Evolutionary conservation across 2,113 vertebrate species (phyloP).

Genomic region (Suncus etruscus): DNA sequence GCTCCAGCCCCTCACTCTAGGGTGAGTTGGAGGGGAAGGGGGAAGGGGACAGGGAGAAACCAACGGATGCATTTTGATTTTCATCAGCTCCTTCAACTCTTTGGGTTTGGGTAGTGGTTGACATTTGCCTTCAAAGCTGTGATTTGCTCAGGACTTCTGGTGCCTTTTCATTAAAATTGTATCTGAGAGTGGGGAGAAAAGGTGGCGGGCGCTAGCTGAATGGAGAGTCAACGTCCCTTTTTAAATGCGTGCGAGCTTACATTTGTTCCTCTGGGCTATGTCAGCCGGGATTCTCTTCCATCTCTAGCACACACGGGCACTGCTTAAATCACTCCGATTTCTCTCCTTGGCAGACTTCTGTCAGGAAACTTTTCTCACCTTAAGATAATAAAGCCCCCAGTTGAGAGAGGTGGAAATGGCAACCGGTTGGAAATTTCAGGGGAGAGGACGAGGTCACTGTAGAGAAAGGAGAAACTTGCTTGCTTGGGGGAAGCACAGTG

Average conservation of each 20-base stretch:
- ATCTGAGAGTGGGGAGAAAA: constrained; percentile 65
- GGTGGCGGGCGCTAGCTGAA: constrained; percentile 73
- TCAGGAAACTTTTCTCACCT: constrained; percentile 84
- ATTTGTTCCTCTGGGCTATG: constrained; percentile 82
- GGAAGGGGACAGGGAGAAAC: constrained; percentile 31
- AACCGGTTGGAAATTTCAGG: constrained; percentile 81
- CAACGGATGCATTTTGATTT: constrained; percentile 84
- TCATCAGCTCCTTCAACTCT: constrained; percentile 84
- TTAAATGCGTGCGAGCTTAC: constrained; percentile 84
- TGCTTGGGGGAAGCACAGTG: constrained; percentile 54
- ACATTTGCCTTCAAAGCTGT: constrained; percentile 84
- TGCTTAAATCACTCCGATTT: constrained; percentile 87
- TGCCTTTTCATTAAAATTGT: constrained; percentile 88
- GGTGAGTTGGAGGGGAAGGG: constrained; percentile 62
- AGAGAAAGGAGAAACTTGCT: constrained; percentile 69
- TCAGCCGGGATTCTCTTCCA: constrained; percentile 81
- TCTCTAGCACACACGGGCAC: constrained; percentile 79
- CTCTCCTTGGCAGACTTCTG: constrained; percentile 82
- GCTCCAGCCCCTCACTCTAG: constrained; percentile 55
- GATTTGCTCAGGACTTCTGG: constrained; percentile 86
- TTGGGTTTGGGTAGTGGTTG: constrained; percentile 86
- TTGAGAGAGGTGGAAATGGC: constrained; percentile 81
- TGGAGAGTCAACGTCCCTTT: constrained; percentile 81
- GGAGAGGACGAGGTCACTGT: constrained; percentile 75
- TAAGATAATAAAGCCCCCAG: constrained; percentile 85